Conservation (phyloP, 2,888 invertebrate genomes). For the Drosophila vallismaia region DNA sequence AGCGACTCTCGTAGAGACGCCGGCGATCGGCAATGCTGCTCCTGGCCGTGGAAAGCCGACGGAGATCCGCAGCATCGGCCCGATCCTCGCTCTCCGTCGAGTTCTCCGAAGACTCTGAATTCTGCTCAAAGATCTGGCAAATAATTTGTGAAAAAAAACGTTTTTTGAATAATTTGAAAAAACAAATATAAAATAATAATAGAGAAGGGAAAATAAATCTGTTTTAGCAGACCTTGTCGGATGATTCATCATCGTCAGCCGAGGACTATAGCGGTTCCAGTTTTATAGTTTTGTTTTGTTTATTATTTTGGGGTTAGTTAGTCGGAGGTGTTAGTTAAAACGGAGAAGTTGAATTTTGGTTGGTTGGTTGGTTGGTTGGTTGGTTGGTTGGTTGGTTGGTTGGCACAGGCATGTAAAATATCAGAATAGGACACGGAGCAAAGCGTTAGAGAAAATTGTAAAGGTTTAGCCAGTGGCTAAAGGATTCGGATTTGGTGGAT, state of each 20-base stretch:
- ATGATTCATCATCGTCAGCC: conserved; percentile 83
- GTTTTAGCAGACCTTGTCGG: conserved; percentile 80
- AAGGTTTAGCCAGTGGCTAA: not conserved
- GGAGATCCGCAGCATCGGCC: conserved; percentile 84
- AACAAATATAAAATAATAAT: too few species aligned
- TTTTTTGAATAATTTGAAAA: too few species aligned
- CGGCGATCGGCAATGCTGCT: conserved; percentile 91
- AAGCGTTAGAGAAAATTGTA: conserved; percentile 13
- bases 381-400: conserved; percentile 40
- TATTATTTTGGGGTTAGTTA: conserved; percentile 45
- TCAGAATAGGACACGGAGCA: conserved; percentile 49
- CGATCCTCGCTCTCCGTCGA: conserved; percentile 85
- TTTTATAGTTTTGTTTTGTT: conserved; percentile 11
- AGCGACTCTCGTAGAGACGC: conserved; percentile 90
- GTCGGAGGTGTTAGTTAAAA: conserved; percentile 40
- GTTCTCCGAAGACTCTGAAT: conserved; percentile 84
- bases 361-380: conserved; percentile 28
- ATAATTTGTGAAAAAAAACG: too few species aligned
- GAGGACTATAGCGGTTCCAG: conserved; percentile 72
- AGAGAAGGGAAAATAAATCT: not conserved
- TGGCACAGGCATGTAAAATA: conserved; percentile 69
- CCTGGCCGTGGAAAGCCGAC: conserved; percentile 87
- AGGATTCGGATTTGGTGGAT: not conserved
- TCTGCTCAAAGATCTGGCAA: conserved; percentile 81
- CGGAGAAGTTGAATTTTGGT: conserved; percentile 51